Evolutionary conservation across 2,797 vertebrate genomes (phyloP).

Genomic region (Siniperca undulata): DNA sequence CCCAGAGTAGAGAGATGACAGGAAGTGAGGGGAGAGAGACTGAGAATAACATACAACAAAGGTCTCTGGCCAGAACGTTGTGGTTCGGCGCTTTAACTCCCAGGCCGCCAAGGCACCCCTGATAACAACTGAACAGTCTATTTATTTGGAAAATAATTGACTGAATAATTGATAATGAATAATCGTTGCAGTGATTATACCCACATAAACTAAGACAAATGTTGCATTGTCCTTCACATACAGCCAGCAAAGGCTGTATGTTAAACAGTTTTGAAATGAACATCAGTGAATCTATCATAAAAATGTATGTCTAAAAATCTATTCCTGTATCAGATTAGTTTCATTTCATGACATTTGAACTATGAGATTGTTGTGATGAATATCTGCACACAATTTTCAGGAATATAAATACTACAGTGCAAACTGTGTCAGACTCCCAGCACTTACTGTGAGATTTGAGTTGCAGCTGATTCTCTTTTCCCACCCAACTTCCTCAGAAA

Average conservation of each 20-base stretch:
- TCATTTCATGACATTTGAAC: background rate
- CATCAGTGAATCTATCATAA: background rate
- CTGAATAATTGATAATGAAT: too few relatives aligned
- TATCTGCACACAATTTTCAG: background rate
- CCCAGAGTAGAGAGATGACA: too few relatives aligned
- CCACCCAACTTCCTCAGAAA: conserved; percentile 20
- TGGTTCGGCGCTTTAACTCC: too few relatives aligned
- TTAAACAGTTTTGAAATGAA: background rate
- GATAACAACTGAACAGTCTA: too few relatives aligned
- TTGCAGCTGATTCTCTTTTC: conserved; percentile 2
- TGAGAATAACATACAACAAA: too few relatives aligned
- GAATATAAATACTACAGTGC: background rate
- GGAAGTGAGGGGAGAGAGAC: too few relatives aligned
- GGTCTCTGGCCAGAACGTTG: too few relatives aligned
- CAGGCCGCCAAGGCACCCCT: too few relatives aligned
- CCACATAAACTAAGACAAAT: background rate
- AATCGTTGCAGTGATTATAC: background rate
- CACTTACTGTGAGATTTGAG: background rate
- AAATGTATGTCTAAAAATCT: background rate
- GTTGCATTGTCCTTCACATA: background rate
- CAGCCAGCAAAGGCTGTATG: too few relatives aligned
- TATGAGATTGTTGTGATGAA: background rate
- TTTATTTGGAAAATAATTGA: too few relatives aligned
- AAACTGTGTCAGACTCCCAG: background rate
- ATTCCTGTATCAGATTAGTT: background rate